Base-by-base conservation (phyloP, 2,113 vertebrate species). In the Psilopsiagon aymara region DNA sequence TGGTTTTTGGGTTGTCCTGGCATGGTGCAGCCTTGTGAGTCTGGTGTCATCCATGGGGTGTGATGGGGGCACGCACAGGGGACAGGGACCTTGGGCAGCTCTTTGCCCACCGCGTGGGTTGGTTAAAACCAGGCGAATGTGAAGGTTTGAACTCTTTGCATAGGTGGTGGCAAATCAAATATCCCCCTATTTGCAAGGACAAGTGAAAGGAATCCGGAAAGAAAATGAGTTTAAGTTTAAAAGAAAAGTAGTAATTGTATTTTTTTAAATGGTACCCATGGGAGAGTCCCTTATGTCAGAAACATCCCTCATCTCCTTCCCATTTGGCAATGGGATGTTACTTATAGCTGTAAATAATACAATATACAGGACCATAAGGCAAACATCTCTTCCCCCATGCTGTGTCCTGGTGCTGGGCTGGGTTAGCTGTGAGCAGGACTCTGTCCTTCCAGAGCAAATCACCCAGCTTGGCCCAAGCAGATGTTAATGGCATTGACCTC, bases 41-140 rank as follows among this genome's bases (percentile, higher is more conserved):
- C 6, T 0, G 0, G 43, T 8, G 17, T 41, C 0, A 0, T 62
- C 92, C 11, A 0, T 44, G 67, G 77, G 78, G 51, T 10, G 43
- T 74, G n/a, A 11, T 18, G 62, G 63, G 71, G 78, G 11, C 68
- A n/a, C 1, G 2, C 31, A 20, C 0, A 0, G 59, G 88, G 68
- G 21, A 76, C 29, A 20, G 44, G 63, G 90, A 62, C 6, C 1
- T 57, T 2, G 5, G 35, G 41, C n/a, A 87, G 66, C 51, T 67
- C 59, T 31, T 90, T 86, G n/a, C 66, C 87, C 2, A 1, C 63
- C 11, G 10, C 9, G 1, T 39, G 59, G 33, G 10, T 63, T 94
- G 63, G n/a, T 79, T 60, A 49, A 88, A 91, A 29, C 55, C 5
- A 2, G 81, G 62, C 2, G 13, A 71, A 70, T 77, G 69, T 51